A percentile compares a stretch with the other conserved stretches of the same genome.
Conservation (phyloP, 2,113 vertebrate genomes). For the Guaruba guarouba region DNA sequence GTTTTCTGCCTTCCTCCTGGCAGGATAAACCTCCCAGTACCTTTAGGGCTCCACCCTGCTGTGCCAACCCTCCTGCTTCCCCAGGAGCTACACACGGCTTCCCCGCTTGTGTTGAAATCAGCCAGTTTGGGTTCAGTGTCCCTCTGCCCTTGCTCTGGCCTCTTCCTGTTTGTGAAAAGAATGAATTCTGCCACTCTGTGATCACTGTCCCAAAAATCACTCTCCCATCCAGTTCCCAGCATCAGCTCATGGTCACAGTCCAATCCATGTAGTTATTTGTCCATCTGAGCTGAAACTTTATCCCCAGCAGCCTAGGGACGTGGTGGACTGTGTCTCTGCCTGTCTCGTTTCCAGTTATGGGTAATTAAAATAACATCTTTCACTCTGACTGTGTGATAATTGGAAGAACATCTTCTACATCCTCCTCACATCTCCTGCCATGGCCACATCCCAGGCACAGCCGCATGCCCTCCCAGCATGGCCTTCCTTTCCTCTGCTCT, state of each 20-base stretch:
- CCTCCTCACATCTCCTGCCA: background rate
- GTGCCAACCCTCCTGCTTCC: background rate
- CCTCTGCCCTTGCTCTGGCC: background rate
- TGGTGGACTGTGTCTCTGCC: background rate
- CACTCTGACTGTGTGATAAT: accelerated
- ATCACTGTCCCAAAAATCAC: background rate
- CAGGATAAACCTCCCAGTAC: background rate
- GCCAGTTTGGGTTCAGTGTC: background rate
- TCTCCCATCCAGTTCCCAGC: background rate
- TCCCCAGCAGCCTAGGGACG: background rate
- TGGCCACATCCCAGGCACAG: background rate
- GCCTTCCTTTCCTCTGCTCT: background rate
- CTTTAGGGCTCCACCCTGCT: background rate
- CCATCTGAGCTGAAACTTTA: background rate
- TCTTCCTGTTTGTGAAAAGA: background rate
- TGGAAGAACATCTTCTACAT: background rate
- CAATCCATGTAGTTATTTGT: background rate
- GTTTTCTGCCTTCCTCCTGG: background rate
- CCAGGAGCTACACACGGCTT: background rate
- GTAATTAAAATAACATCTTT: background rate
- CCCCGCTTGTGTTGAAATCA: accelerated
- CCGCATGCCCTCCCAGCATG: accelerated
- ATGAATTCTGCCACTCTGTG: background rate
- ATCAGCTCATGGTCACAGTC: background rate
- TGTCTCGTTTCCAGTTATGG: background rate